Percentiles rank a stretch among this genome's conserved stretches.
Evolutionary conservation across 2,797 vertebrate species (phyloP).

Genomic region (Agapornis canus): DNA sequence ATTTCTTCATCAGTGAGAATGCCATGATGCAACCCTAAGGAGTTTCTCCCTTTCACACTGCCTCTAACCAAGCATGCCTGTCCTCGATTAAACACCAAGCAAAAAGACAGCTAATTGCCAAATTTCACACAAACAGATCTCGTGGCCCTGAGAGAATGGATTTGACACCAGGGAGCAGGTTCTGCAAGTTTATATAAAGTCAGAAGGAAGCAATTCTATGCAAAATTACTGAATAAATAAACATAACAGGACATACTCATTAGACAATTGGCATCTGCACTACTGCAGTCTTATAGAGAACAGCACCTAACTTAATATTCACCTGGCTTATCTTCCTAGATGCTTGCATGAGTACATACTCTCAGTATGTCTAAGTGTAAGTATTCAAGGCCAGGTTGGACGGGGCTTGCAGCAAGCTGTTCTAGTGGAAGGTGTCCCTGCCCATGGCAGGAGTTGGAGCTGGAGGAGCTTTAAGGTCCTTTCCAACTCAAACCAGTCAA

Average conservation of each 20-base stretch:
- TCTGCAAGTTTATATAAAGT: neutral
- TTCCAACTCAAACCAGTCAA: neutral
- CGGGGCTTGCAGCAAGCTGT: neutral
- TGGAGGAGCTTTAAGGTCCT: neutral
- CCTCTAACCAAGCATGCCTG: neutral
- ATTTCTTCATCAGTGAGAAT: accelerated
- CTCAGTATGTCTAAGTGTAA: neutral
- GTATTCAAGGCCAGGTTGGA: neutral
- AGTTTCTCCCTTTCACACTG: neutral
- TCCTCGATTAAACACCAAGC: neutral
- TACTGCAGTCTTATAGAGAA: neutral
- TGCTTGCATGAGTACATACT: neutral
- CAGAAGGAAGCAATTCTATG: neutral
- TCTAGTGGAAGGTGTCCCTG: neutral
- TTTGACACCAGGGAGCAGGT: neutral
- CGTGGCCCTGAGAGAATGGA: neutral
- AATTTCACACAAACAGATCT: neutral
- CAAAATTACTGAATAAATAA: neutral
- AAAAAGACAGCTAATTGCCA: constrained; percentile 8
- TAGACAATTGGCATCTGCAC: neutral
- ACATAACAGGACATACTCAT: neutral
- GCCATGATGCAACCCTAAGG: neutral
- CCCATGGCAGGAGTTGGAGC: neutral
- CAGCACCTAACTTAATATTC: neutral
- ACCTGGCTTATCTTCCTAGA: neutral